phyloP scores from a whole-genome alignment of 2,113 vertebrate genomes.

The Toxotes chatareus region DNA sequence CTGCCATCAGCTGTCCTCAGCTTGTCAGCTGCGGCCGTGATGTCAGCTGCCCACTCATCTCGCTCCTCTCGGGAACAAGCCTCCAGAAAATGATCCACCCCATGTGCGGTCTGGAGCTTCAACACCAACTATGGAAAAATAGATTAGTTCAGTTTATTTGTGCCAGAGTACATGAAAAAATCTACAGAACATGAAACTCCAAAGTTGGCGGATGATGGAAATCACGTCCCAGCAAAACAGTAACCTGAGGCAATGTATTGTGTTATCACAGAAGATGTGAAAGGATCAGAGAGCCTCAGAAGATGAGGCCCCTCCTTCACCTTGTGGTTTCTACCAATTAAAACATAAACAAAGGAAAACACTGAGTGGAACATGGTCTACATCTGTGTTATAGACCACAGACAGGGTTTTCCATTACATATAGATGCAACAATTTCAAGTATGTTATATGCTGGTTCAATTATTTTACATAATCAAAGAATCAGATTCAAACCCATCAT shows the following conservation, averaged over 20 bases:
- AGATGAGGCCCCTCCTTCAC: background rate
- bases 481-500: background rate
- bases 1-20: slow-evolving; percentile 78
- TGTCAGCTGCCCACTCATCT: slow-evolving; percentile 92
- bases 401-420: too few relatives aligned
- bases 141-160: background rate
- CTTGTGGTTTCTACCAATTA: slow-evolving; percentile 30
- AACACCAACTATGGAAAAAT: slow-evolving; percentile 86
- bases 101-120: slow-evolving; percentile 88
- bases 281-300: background rate
- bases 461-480: background rate
- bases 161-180: background rate
- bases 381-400: background rate
- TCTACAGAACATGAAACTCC: too few relatives aligned
- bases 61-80: slow-evolving; percentile 93
- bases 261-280: background rate
- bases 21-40: slow-evolving; percentile 86
- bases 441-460: background rate
- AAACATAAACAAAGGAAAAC: slow-evolving; percentile 35
- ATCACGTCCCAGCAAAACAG: slow-evolving; percentile 46
- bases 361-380: background rate
- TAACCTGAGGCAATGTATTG: slow-evolving; percentile 50
- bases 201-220: background rate
- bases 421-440: background rate
- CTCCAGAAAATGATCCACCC: slow-evolving; percentile 91